A percentile compares a stretch with the other conserved stretches of the same genome.
These are phyloP conservation scores for Paedocypris micromegethes DNA, from an alignment of 2,797 vertebrate species.

Conservation along the genomic window DNA sequence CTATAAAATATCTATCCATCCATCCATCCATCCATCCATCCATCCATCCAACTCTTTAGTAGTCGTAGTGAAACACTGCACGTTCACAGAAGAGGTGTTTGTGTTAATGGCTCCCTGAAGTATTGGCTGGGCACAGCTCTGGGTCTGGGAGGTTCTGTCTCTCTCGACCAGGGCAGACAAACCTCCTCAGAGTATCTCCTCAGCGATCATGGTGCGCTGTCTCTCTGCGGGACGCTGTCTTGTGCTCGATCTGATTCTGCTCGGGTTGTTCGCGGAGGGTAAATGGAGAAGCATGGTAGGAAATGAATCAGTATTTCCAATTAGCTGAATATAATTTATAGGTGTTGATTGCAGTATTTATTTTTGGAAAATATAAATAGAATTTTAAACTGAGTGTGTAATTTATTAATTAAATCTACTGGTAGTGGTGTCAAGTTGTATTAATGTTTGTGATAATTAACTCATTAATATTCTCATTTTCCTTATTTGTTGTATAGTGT, in stretches of 20 bases:
- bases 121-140: constrained; percentile 39
- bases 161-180: constrained; percentile 21
- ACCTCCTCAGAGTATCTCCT: constrained; percentile 45
- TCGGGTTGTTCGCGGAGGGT: constrained; percentile 43
- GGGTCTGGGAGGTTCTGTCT: constrained; percentile 49
- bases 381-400: too few species aligned
- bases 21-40: too few species aligned
- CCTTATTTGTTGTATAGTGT: too few species aligned
- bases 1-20: too few species aligned
- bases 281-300: constrained; percentile 45
- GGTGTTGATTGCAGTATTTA: too few species aligned
- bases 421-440: too few species aligned
- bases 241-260: constrained; percentile 50
- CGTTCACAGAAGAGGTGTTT: constrained; percentile 17
- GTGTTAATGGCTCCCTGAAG: constrained; percentile 33
- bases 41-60: too few species aligned
- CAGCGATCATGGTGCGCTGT: constrained; percentile 55
- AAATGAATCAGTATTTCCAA: not conserved
- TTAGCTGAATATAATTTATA: not conserved
- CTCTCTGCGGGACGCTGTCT: constrained; percentile 48
- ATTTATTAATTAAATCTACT: too few species aligned
- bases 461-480: too few species aligned
- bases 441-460: too few species aligned
- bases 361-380: too few species aligned
- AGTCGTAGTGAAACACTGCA: too few species aligned